Percentiles rank a stretch among this genome's conserved stretches.
phyloP scores from a whole-genome alignment of 2,888 invertebrate species.

The Tubiluchus corallicola region DNA sequence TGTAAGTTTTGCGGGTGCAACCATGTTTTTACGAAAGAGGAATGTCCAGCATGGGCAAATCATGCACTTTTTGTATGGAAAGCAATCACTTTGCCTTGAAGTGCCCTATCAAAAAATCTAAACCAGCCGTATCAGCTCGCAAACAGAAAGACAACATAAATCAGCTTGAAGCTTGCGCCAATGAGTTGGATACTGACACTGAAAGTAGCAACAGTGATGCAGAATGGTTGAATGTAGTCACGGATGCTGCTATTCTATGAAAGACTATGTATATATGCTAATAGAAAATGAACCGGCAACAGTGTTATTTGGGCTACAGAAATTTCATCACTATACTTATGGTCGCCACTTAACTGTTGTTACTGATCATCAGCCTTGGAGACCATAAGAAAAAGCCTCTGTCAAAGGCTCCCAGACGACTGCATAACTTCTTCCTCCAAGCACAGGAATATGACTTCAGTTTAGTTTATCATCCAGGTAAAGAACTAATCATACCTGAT shows the following conservation, averaged over 20 bases:
- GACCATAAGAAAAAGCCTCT: not conserved
- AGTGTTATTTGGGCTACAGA: not conserved
- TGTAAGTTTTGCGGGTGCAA: slow-evolving; percentile 10
- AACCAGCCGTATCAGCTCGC: no score
- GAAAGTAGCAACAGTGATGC: no score
- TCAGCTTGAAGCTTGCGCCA: no score
- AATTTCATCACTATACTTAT: slow-evolving; percentile 1
- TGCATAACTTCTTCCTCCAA: not conserved
- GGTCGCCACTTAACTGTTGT: not conserved
- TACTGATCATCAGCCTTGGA: not conserved
- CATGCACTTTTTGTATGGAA: not conserved
- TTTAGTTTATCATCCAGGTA: not conserved
- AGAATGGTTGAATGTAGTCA: not conserved
- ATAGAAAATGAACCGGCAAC: slow-evolving; percentile 8
- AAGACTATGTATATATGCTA: slow-evolving; percentile 4
- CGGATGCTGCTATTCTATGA: not conserved
- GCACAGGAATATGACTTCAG: slow-evolving; percentile 3
- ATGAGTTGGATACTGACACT: no score
- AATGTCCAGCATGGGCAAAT: slow-evolving; percentile 10
- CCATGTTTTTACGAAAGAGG: slow-evolving; percentile 5
- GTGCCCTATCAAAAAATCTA: no score
- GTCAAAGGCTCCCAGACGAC: not conserved
- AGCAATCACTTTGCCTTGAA: slow-evolving; percentile 6
- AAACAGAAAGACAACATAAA: no score
- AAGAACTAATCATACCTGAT: not conserved